Conservation (phyloP, 2,888 invertebrate species). For the Microctonus hyperodae region DNA sequence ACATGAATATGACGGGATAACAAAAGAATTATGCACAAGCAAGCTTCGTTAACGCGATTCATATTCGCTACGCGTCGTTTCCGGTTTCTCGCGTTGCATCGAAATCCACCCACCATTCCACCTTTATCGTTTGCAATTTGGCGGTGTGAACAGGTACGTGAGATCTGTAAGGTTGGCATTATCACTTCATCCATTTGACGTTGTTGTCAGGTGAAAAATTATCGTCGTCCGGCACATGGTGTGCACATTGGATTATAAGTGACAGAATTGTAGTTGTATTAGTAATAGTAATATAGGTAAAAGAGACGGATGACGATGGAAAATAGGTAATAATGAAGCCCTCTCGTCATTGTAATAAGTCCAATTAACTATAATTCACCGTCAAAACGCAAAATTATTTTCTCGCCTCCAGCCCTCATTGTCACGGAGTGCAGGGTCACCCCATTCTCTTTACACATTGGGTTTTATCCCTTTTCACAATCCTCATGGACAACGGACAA, state of each 20-base stretch:
- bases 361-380: conserved; percentile 56
- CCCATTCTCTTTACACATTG: background rate
- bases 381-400: conserved; percentile 54
- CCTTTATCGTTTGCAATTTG: conserved; percentile 8
- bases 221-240: conserved; percentile 11
- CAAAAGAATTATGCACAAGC: conserved; percentile 34
- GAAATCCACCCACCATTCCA: conserved; percentile 9
- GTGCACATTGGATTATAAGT: background rate
- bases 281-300: too few species aligned
- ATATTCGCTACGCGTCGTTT: conserved; percentile 29
- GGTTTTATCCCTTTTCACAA: background rate
- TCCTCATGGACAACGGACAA: conserved; percentile 28
- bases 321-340: conserved; percentile 52
- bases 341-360: conserved; percentile 49
- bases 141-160: conserved; percentile 24
- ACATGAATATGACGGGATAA: conserved; percentile 25
- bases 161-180: conserved; percentile 28
- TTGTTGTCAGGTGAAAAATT: conserved; percentile 19
- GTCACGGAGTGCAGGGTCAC: background rate
- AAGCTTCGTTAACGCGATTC: conserved; percentile 32
- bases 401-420: conserved; percentile 32
- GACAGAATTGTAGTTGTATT: too few species aligned
- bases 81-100: conserved; percentile 21
- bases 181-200: conserved; percentile 16
- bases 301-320: conserved; percentile 33